A percentile compares a stretch with the other conserved stretches of the same genome.
Conservation (phyloP, 1,140 invertebrate genomes). For the Trichomalopsis sarcophagae region DNA sequence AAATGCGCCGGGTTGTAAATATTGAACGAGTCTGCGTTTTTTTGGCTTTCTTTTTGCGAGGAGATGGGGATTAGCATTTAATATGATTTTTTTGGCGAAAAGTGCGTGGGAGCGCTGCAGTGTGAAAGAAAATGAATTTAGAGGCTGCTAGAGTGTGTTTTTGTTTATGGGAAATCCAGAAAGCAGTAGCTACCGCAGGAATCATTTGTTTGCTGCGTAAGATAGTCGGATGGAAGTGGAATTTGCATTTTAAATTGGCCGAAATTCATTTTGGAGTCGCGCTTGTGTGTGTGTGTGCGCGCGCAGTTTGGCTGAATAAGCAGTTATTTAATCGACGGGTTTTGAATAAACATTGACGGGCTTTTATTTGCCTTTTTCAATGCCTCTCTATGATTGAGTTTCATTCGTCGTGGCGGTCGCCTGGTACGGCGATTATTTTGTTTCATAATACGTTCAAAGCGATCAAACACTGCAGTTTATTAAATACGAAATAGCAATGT, state of each 20-base stretch:
- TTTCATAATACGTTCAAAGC: too few species aligned
- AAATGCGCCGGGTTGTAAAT: background rate
- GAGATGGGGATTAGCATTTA: background rate
- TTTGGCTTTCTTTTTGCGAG: background rate
- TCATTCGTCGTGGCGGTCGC: too few species aligned
- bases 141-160: background rate
- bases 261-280: background rate
- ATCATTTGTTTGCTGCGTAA: too few species aligned
- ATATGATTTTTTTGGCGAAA: background rate
- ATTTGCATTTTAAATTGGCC: background rate
- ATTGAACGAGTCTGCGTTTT: slow-evolving; percentile 5
- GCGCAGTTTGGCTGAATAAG: slow-evolving; percentile 21
- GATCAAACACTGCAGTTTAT: too few species aligned
- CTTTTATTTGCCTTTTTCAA: too few species aligned
- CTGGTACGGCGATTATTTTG: too few species aligned
- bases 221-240: too few species aligned
- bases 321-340: too few species aligned
- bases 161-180: background rate
- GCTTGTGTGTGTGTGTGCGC: background rate
- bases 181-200: too few species aligned
- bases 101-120: background rate
- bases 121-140: background rate
- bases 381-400: too few species aligned
- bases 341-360: too few species aligned
- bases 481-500: too few species aligned